These are phyloP conservation scores for Cichlasoma orientale DNA, from an alignment of 2,797 vertebrate genomes.

Conservation along the genomic window DNA sequence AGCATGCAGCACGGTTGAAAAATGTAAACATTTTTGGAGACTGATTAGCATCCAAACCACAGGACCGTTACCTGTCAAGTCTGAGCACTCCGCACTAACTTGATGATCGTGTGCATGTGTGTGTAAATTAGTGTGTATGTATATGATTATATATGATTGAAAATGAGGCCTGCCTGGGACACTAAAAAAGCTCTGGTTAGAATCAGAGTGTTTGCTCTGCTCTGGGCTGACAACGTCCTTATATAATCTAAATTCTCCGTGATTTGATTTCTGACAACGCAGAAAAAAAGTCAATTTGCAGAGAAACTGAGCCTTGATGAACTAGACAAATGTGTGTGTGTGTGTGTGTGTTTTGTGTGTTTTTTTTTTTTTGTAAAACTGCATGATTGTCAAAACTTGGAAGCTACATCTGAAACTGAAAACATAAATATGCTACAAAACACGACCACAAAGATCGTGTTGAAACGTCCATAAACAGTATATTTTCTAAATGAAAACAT, in stretches of 20 bases:
- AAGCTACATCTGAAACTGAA: constrained; percentile 6
- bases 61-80: constrained; percentile 79
- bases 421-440: not conserved
- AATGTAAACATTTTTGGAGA: constrained; percentile 80
- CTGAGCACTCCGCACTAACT: constrained; percentile 59
- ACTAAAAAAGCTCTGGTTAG: constrained; percentile 79
- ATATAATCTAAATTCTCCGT: constrained; percentile 63
- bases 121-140: constrained; percentile 61
- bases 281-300: constrained; percentile 37
- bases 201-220: constrained; percentile 70
- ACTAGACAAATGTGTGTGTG: constrained; percentile 35
- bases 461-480: not conserved
- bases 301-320: constrained; percentile 60
- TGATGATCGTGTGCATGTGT: constrained; percentile 68
- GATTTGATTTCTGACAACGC: constrained; percentile 71
- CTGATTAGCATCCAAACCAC: constrained; percentile 82
- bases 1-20: constrained; percentile 63
- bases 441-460: not conserved
- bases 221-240: constrained; percentile 73
- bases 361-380: constrained; percentile 33
- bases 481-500: not conserved
- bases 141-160: constrained; percentile 76
- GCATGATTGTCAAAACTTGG: constrained; percentile 18
- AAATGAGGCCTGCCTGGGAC: constrained; percentile 65
- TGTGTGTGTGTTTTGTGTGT: not conserved